Evolutionary conservation across 2,113 vertebrate species (phyloP).

Genomic region (Syrmaticus mikado): DNA sequence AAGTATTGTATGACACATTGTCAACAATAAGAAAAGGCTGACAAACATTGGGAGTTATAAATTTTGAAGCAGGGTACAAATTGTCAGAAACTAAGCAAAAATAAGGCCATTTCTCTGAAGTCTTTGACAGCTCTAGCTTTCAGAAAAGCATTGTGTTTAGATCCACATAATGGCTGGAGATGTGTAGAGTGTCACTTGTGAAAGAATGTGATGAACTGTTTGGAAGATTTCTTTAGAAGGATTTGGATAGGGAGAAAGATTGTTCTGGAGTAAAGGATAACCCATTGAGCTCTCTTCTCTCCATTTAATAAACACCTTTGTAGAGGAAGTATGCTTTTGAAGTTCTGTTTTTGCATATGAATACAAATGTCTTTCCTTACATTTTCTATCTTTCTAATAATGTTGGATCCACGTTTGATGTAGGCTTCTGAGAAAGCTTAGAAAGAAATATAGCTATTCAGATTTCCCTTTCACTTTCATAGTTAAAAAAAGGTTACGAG

Average conservation of each 20-base stretch:
- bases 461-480: not conserved
- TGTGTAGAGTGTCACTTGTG: not conserved
- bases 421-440: not conserved
- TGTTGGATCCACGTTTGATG: accelerated
- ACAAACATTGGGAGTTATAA: not conserved
- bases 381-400: not conserved
- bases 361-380: not conserved
- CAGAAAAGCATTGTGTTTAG: slow-evolving; percentile 1
- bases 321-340: not conserved
- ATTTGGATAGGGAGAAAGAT: not conserved
- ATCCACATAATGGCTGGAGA: not conserved
- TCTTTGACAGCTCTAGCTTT: slow-evolving; percentile 21
- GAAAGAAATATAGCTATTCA: not conserved
- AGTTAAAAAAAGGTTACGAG: not conserved
- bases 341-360: not conserved
- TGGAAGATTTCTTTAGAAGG: not conserved
- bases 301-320: not conserved
- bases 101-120: slow-evolving; percentile 4
- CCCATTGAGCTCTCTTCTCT: not conserved
- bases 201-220: not conserved
- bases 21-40: slow-evolving; percentile 22
- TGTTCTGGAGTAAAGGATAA: not conserved
- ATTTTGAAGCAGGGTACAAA: not conserved
- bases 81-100: slow-evolving; percentile 44
- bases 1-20: not conserved